A percentile compares a stretch with the other conserved stretches of the same genome.
phyloP scores from a whole-genome alignment of 2,113 vertebrate species.

The Catharus minimus region DNA sequence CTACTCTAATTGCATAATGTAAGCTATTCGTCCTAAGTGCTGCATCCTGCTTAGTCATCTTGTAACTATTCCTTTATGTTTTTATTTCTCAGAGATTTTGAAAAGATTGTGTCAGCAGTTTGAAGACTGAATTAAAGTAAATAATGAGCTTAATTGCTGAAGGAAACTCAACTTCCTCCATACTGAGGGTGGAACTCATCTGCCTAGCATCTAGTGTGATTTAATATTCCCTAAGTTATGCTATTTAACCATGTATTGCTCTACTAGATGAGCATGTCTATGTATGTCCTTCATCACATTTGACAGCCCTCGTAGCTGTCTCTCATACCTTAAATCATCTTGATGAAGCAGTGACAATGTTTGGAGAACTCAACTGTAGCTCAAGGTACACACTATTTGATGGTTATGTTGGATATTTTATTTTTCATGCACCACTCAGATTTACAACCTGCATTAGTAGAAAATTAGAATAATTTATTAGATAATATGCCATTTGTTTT shows the following conservation, averaged over 20 bases:
- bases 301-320: background rate
- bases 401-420: accelerated
- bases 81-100: background rate
- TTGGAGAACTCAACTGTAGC: background rate
- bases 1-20: background rate
- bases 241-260: background rate
- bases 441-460: background rate
- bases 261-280: background rate
- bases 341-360: background rate
- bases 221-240: background rate
- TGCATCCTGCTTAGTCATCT: background rate
- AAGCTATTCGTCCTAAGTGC: background rate
- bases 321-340: background rate
- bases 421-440: background rate
- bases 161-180: background rate
- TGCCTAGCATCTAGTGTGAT: background rate
- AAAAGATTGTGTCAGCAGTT: background rate
- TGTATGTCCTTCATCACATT: background rate
- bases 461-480: background rate
- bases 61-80: background rate
- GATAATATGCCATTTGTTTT: background rate
- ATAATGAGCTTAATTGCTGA: background rate
- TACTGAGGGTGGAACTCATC: background rate
- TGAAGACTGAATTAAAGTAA: background rate
- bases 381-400: background rate